phyloP scores from a whole-genome alignment of 1,140 invertebrate genomes.

The Brachionus paranguensis region DNA sequence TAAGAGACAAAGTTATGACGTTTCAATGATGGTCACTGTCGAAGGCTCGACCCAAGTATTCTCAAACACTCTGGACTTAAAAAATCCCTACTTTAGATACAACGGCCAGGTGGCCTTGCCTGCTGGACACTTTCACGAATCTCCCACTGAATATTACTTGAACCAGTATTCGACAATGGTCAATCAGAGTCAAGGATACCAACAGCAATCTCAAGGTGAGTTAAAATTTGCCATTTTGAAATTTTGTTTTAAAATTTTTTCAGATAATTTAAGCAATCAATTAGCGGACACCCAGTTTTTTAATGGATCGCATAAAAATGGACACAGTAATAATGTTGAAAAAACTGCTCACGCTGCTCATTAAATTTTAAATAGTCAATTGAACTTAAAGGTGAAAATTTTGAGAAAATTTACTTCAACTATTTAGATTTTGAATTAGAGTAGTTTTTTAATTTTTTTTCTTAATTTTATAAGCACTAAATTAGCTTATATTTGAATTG shows the following conservation, averaged over 20 bases:
- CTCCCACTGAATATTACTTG: slow-evolving; percentile 27
- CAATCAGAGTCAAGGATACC: background rate
- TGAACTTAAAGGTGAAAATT: background rate
- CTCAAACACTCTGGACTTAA: slow-evolving; percentile 84
- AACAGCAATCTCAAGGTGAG: background rate
- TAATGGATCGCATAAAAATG: background rate
- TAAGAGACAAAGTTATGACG: slow-evolving; percentile 93
- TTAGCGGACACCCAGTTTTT: background rate
- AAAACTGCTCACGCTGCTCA: background rate
- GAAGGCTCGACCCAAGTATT: slow-evolving; percentile 71
- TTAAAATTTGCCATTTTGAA: too few species aligned
- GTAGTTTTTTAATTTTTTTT: too few species aligned
- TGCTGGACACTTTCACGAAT: slow-evolving; percentile 35
- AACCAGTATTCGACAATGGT: background rate
- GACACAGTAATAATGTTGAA: background rate
- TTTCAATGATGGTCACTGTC: slow-evolving; percentile 85
- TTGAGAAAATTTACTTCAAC: background rate
- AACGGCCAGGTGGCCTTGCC: background rate
- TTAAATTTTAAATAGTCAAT: background rate
- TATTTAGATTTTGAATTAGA: too few species aligned
- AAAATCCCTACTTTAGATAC: slow-evolving; percentile 86
- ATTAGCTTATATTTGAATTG: too few species aligned
- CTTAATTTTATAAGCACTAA: too few species aligned
- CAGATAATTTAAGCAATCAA: slow-evolving; percentile 5
- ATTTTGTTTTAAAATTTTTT: background rate